Base-by-base conservation (phyloP, 2,113 vertebrate genomes). In the Seriola dumerili region DNA sequence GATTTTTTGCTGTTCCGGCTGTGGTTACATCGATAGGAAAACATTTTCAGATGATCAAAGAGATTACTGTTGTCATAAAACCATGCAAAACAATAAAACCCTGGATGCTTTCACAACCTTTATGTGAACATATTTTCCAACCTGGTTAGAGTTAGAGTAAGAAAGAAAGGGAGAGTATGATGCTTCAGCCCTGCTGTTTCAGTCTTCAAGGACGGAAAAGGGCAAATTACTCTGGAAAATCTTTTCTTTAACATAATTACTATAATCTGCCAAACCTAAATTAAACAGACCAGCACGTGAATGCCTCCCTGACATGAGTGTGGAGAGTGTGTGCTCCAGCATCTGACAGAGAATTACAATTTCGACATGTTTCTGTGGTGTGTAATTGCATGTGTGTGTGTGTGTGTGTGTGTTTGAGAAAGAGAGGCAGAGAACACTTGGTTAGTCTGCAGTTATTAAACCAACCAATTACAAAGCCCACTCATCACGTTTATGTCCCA, bases 221-320 rank as follows among this genome's bases (percentile, higher is more conserved):
- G 78, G 64, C 81, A 88, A 89, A 85, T 84, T 64, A 76, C 76
- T 91, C 70, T 19, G 67, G 42, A 85, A 88, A 88, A 76, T 73
- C 71, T 80, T 87, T 91, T 89, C 74, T 91, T 90, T 76, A 72
- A 57, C 78, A 67, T 88, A 88, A 92, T 92, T 75, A 89, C 88
- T 85, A 69, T 91, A 85, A 93, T 93, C 87, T 83, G 79, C 69
- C 70, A 66, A 78, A 85, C 69, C 66, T 34, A 85, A 89, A 89
- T 89, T 72, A 89, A 88, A 85, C 84, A 80, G 72, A 79, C 13
- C 76, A 38, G 74, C 3, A 10, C 73, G 77, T 78, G 88, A 91
- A 84, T 81, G 81, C 32, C 72, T 83, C 48, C 13, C 77, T 78
- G 81, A 89, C 78, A 78, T 50, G 23, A 81, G 48, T 76, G 76